These are phyloP conservation scores for Hypothenemus hampei DNA, from an alignment of 1,140 invertebrate genomes.

Conservation along the genomic window DNA sequence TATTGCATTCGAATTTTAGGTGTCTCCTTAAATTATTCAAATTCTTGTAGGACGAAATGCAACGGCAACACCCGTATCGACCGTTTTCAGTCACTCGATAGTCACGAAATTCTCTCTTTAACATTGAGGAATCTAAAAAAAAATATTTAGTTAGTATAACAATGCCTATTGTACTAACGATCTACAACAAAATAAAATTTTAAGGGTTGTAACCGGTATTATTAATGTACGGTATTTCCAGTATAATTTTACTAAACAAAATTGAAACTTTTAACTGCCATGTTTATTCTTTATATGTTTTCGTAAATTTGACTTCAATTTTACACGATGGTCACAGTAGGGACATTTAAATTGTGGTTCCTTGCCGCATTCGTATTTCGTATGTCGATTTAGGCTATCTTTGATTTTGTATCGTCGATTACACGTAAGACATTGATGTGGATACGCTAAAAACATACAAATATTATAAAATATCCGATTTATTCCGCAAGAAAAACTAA, in stretches of 20 bases:
- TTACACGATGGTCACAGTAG: too few relatives aligned
- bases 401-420: conserved; percentile 54
- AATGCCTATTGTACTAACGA: too few relatives aligned
- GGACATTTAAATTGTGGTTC: conserved; percentile 33
- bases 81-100: conserved; percentile 13
- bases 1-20: conserved; percentile 50
- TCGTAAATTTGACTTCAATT: too few relatives aligned
- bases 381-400: conserved; percentile 54
- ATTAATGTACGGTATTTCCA: too few relatives aligned
- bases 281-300: too few relatives aligned
- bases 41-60: conserved; percentile 24
- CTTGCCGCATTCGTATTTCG: conserved; percentile 51
- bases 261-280: too few relatives aligned
- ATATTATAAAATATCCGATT: too few relatives aligned
- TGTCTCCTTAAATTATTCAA: conserved; percentile 39
- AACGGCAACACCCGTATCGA: conserved; percentile 12
- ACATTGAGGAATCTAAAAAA: background rate
- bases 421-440: conserved; percentile 46
- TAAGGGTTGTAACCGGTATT: too few relatives aligned
- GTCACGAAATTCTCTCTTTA: background rate
- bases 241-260: too few relatives aligned
- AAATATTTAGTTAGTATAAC: background rate
- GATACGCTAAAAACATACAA: too few relatives aligned
- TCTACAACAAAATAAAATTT: too few relatives aligned
- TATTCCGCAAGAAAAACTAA: too few relatives aligned